phyloP scores from a whole-genome alignment of 2,113 vertebrate species.

The Xyliphius kryptos region DNA sequence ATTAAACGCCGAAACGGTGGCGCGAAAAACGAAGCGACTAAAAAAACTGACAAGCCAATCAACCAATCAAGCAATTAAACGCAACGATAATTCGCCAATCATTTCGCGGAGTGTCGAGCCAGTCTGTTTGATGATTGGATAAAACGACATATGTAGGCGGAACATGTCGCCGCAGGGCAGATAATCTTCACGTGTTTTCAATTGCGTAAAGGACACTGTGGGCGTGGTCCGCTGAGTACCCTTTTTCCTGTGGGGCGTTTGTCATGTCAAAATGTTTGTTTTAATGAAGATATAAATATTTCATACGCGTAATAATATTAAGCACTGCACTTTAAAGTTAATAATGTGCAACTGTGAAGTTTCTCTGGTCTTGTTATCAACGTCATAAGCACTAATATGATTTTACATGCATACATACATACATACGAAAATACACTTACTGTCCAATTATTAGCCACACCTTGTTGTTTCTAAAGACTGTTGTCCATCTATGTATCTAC shows the following conservation, averaged over 20 bases:
- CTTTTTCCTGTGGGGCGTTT: too few relatives aligned
- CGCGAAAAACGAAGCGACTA: slow-evolving; percentile 3
- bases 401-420: too few relatives aligned
- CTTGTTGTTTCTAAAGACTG: too few relatives aligned
- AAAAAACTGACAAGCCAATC: slow-evolving; percentile 26
- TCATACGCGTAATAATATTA: neutral
- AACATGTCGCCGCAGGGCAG: too few relatives aligned
- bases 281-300: neutral
- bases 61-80: slow-evolving; percentile 13
- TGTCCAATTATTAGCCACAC: too few relatives aligned
- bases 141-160: neutral
- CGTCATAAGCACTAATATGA: too few relatives aligned
- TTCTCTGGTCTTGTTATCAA: too few relatives aligned
- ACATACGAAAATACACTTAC: too few relatives aligned
- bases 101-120: neutral
- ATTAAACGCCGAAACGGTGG: neutral
- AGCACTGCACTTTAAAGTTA: too few relatives aligned
- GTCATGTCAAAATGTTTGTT: too few relatives aligned
- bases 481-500: too few relatives aligned
- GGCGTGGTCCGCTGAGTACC: neutral
- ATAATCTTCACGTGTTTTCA: slow-evolving; percentile 8
- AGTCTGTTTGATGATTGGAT: neutral
- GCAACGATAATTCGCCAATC: neutral
- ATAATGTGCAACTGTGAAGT: too few relatives aligned
- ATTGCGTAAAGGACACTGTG: neutral